Evolutionary conservation across 2,888 invertebrate species (phyloP), one percentile per base, ranked within the genome.

Genomic region (Ecliptopera silaceata): DNA sequence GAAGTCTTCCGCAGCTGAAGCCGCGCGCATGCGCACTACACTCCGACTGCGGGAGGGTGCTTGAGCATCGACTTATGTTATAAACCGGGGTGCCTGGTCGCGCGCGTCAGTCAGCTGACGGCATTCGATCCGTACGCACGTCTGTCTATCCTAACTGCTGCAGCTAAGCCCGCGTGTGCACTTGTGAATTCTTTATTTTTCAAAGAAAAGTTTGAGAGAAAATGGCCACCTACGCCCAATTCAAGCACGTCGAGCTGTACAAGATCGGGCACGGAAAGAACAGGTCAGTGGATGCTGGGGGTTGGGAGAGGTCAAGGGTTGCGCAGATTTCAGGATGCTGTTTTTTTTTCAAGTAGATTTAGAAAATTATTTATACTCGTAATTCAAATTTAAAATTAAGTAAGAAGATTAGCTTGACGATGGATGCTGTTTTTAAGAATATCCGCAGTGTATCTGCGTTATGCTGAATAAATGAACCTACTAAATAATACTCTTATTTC

Each of bases 231-330:
- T 97, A 97, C 93, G 96, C 97, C 83, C 95, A 96, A 72, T 97
- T 97, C 93, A 96, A 97, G 92, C 97, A 97, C 92, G 95, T 97
- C 88, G 97, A 97, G 92, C 95, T 97, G 77, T 97, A 97, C 94
- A 97, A 97, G 92, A 96, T 97, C 85, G 97, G 97, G 86, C 96
- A 96, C 91, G 96, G 97, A 85, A 97, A 97, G 92, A 96, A 96
- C 92, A 96, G 97, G 97, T 97, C 70, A 84, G 81, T 57, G 48
- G 45, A 54, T 57, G 60, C 60, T 64, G 63, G 34, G 66, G 57
- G 49, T 64, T 64, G 46, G 47, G 57, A 53, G 55, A 65, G 62
- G 64, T 70, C 65, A 68, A 63, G 60, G 65, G 66, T 69, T 68
- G 71, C 68, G 70, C 68, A 79, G 83, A 59, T 59, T 59, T 59